Base-by-base conservation (phyloP, 35 echinoderm and acorn worm species). In the Diadema setosum region DNA sequence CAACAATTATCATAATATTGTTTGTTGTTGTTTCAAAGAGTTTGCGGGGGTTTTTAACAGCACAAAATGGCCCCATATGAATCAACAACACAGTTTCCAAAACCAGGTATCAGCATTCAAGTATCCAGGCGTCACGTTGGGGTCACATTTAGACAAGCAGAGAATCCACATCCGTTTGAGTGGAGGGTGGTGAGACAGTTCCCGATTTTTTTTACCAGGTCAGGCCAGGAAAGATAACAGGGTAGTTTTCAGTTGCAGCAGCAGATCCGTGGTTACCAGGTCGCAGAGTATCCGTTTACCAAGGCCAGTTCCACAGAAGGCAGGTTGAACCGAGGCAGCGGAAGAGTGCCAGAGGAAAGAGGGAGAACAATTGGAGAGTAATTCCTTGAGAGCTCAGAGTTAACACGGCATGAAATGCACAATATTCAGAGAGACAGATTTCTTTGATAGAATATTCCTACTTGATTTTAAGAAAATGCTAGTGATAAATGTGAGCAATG, bases 281-380 rank as follows among this genome's bases (percentile, higher is more conserved):
- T 16, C 4, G 70, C 31, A 80, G 31, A 46, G 23, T 43, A 52
- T 29, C 37, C 14, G 27, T 39, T 42, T 58, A 37, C 59, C 16
- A 84, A 70, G 46, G 17, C 46, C 45, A 58, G 17, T 20, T 6
- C 33, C 23, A 2, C 18, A 58, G 33, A 55, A 58, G 44, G 20
- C 43, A 84, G 82, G 15, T 39, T 30, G 15, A 25, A 55, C 18
- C 14, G 33, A 29, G 14, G 23, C 45, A 52, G 50, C 24, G 61
- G 18, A 11, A 84, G 33, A 58, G 33, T n/a, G n/a, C n/a, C n/a
- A 27, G 50, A 20, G 37, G 23, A 26, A 86, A 11, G 75, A 61
- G 41, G 23, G 30, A 63, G 55, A 74, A 86, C 84, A 64, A 39
- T 75, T 86, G 57, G 57, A 45, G 45, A 87, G 36, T 75, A 87